These are phyloP conservation scores for Caenorhabditis doughertyi DNA, from an alignment of 2,888 invertebrate genomes.

Conservation along the genomic window DNA sequence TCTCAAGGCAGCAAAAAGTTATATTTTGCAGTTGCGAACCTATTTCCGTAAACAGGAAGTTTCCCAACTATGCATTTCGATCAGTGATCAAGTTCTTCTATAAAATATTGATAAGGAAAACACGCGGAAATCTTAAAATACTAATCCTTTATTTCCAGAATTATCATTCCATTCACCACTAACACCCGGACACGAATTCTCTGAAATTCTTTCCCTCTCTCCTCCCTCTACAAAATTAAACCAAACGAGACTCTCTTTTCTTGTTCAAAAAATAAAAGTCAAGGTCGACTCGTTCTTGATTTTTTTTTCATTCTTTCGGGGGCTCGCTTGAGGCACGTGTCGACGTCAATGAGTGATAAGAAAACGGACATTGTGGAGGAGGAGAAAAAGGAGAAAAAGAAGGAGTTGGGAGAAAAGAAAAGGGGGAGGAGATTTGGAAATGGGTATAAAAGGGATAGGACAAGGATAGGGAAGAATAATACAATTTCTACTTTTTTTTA, in stretches of 20 bases:
- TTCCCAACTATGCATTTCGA: neutral
- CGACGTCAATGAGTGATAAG: conserved; percentile 27
- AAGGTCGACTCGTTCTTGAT: conserved; percentile 1
- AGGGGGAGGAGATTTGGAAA: neutral
- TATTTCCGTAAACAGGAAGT: too few species aligned
- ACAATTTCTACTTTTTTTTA: neutral
- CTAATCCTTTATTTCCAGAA: neutral
- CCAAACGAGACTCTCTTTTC: neutral
- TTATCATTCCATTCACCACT: neutral
- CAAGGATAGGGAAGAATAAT: neutral
- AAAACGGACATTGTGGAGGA: conserved; percentile 16
- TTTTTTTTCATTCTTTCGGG: neutral
- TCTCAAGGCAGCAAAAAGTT: too few species aligned
- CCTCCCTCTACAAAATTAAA: neutral
- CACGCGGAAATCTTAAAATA: neutral
- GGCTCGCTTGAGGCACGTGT: conserved; percentile 26
- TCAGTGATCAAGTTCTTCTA: neutral
- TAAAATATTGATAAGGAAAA: neutral
- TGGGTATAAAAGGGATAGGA: neutral
- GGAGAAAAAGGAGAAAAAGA: neutral
- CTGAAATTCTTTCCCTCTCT: neutral
- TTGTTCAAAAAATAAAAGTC: conserved; percentile 17
- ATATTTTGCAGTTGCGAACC: too few species aligned
- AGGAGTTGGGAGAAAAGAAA: neutral
- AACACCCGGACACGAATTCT: neutral